phyloP scores from a whole-genome alignment of 2,888 invertebrate genomes.

The Maniola hyperantus region DNA sequence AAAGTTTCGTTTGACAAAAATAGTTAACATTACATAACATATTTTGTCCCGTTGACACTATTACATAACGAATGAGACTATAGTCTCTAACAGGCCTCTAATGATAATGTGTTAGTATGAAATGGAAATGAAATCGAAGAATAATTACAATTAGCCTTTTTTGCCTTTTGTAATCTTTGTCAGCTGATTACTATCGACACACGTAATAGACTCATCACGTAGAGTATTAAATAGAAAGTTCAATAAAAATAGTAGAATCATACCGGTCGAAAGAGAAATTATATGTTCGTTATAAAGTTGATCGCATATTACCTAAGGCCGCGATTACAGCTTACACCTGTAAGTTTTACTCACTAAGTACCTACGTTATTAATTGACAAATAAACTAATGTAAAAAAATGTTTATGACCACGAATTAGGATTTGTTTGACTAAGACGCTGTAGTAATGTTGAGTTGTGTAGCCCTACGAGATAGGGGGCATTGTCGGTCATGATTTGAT shows the following conservation, averaged over 20 bases:
- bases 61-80: constrained; percentile 8
- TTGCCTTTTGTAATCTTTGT: constrained; percentile 12
- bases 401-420: too few species aligned
- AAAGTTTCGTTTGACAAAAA: not conserved
- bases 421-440: too few species aligned
- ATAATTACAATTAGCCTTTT: constrained; percentile 23
- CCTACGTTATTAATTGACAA: too few species aligned
- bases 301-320: not conserved
- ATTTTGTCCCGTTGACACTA: not conserved
- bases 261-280: constrained; percentile 70
- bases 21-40: not conserved
- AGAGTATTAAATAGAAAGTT: constrained; percentile 74
- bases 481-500: too few species aligned
- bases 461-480: too few species aligned
- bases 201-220: constrained; percentile 59
- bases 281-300: constrained; percentile 56
- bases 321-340: too few species aligned
- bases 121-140: constrained; percentile 25
- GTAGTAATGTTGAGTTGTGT: too few species aligned
- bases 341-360: too few species aligned
- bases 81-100: too few species aligned
- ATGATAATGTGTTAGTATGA: constrained; percentile 16
- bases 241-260: constrained; percentile 68
- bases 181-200: constrained; percentile 47
- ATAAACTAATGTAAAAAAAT: too few species aligned